Percentiles rank a stretch among this genome's conserved stretches.
Conservation (phyloP, 2,888 invertebrate genomes). For the Yponomeuta cagnagella region DNA sequence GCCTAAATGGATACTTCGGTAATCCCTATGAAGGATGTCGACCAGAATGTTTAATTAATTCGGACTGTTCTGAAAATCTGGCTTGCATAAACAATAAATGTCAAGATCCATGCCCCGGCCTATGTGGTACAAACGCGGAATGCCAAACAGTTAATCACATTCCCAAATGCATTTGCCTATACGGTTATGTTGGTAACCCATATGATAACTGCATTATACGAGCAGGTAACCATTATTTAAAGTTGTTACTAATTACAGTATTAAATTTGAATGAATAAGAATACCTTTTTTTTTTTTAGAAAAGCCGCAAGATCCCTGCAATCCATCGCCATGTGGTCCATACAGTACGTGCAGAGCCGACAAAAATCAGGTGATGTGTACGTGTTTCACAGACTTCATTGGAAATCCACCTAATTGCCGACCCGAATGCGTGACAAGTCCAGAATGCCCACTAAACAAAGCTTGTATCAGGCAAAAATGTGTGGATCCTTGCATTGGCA, state of each 20-base stretch:
- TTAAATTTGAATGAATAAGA: neutral
- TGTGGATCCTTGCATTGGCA: conserved; percentile 86
- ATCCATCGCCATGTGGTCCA: conserved; percentile 87
- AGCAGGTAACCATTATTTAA: conserved; percentile 42
- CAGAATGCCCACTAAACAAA: conserved; percentile 85
- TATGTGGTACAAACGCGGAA: conserved; percentile 84
- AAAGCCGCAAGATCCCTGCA: conserved; percentile 78
- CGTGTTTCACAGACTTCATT: conserved; percentile 79
- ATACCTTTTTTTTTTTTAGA: conserved; percentile 36
- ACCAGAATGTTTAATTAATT: conserved; percentile 82
- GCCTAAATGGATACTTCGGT: conserved; percentile 80
- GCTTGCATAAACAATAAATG: conserved; percentile 82
- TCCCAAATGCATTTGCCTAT: conserved; percentile 82
- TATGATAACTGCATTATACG: conserved; percentile 59
- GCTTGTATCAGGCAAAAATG: conserved; percentile 87
- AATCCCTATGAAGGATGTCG: conserved; percentile 82
- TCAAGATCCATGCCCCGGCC: conserved; percentile 83
- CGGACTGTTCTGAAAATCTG: conserved; percentile 79
- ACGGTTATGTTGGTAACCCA: conserved; percentile 83
- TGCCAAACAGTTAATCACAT: conserved; percentile 86
- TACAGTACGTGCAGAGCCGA: conserved; percentile 81
- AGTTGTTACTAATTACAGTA: too few relatives aligned
- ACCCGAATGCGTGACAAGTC: conserved; percentile 86
- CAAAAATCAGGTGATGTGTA: conserved; percentile 80
- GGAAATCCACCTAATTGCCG: conserved; percentile 86